These are phyloP conservation scores for Lasaia peninsularis DNA, from an alignment of 1,140 invertebrate genomes.

Conservation along the genomic window DNA sequence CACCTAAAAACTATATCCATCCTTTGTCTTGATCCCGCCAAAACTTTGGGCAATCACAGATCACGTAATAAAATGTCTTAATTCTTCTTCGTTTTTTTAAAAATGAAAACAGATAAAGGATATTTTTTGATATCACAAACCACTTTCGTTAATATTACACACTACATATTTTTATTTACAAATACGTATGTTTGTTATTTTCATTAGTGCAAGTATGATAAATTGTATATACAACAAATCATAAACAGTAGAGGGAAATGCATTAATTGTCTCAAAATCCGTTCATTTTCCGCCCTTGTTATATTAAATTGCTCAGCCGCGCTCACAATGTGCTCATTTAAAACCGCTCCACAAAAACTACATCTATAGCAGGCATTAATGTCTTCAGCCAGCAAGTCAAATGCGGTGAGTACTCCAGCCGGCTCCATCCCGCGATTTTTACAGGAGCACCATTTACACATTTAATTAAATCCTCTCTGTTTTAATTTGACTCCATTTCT, in stretches of 20 bases:
- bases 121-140: too few species aligned
- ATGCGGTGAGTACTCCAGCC: constrained; percentile 31
- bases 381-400: constrained; percentile 29
- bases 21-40: too few species aligned
- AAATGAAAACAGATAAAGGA: too few species aligned
- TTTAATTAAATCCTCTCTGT: constrained; percentile 59
- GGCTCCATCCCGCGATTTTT: constrained; percentile 36
- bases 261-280: constrained; percentile 1
- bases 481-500: constrained; percentile 54
- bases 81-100: too few species aligned
- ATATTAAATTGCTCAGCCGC: background rate
- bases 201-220: too few species aligned
- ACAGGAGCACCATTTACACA: constrained; percentile 48
- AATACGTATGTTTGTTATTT: too few species aligned
- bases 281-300: background rate
- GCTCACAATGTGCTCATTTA: constrained; percentile 5
- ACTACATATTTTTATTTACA: too few species aligned
- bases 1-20: too few species aligned
- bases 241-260: background rate
- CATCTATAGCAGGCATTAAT: constrained; percentile 6
- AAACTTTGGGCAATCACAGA: too few species aligned
- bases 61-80: too few species aligned
- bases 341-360: constrained; percentile 1
- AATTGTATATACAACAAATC: too few species aligned
- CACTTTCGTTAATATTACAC: too few species aligned